A percentile compares a stretch with the other conserved stretches of the same genome.
Conservation (phyloP, 2,113 vertebrate genomes). For the Heteronetta atricapilla region DNA sequence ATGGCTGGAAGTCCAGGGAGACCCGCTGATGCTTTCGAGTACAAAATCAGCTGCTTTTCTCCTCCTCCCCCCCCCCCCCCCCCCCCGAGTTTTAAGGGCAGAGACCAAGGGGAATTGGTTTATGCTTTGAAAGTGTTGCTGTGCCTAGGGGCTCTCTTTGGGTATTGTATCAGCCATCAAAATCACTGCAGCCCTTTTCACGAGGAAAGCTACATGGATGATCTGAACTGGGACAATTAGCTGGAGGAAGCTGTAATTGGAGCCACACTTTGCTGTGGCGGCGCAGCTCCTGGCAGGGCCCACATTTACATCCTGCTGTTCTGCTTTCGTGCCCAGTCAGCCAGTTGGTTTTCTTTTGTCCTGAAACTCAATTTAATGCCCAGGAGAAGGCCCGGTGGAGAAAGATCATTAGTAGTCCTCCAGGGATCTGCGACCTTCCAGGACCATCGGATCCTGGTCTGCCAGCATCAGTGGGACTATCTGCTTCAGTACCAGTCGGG, state of each 20-base stretch:
- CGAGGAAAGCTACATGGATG: background rate
- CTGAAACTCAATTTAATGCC: background rate
- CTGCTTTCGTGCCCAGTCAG: background rate
- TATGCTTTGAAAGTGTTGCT: background rate
- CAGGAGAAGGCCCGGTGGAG: background rate
- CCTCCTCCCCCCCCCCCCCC: rapidly evolving
- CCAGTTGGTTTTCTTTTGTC: background rate
- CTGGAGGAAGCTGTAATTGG: background rate
- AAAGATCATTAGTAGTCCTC: background rate
- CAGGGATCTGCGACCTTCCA: background rate
- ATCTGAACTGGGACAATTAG: constrained; percentile 1
- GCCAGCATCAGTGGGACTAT: background rate
- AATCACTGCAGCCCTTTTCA: background rate
- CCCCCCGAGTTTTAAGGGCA: background rate
- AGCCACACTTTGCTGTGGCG: background rate
- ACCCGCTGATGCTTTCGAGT: background rate
- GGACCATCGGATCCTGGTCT: background rate
- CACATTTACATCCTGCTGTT: background rate
- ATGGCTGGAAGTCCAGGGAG: background rate
- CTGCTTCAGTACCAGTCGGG: background rate
- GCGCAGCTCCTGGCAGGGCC: background rate
- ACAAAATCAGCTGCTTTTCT: background rate
- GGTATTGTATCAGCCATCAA: background rate
- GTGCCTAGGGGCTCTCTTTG: background rate
- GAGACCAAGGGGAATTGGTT: background rate